These are phyloP conservation scores for Hippocampus zosterae DNA, from an alignment of 2,113 vertebrate genomes.

Conservation along the genomic window DNA sequence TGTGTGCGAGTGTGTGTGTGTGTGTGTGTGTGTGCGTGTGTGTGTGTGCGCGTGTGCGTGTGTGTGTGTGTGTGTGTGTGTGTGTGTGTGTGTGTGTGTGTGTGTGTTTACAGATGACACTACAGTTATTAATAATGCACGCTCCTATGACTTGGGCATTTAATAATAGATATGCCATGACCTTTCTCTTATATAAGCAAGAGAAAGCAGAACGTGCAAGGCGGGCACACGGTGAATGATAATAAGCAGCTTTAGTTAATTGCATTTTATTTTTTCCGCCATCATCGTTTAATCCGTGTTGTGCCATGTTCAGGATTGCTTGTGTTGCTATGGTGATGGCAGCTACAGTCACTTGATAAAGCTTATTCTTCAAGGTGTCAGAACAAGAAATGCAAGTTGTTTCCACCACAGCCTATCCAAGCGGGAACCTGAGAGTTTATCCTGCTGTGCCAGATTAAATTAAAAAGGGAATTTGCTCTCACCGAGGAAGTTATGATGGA, in stretches of 20 bases:
- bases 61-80: constrained; percentile 15
- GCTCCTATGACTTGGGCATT: constrained; percentile 50
- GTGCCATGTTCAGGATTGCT: constrained; percentile 36
- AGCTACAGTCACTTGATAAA: constrained; percentile 59
- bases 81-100: not conserved
- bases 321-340: constrained; percentile 57
- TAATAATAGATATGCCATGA: constrained; percentile 66
- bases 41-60: constrained; percentile 19
- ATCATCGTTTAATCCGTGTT: constrained; percentile 35
- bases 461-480: constrained; percentile 47
- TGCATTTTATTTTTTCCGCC: constrained; percentile 9
- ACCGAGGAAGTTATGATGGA: constrained; percentile 17
- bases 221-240: not conserved
- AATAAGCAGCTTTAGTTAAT: constrained; percentile 17
- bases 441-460: constrained; percentile 53
- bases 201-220: constrained; percentile 16
- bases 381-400: constrained; percentile 56
- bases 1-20: no score
- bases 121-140: constrained; percentile 66
- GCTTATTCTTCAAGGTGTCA: constrained; percentile 28
- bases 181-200: constrained; percentile 58
- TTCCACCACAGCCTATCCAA: constrained; percentile 32
- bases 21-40: constrained; percentile 14
- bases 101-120: constrained; percentile 29
- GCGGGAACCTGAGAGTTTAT: constrained; percentile 43